Percentiles rank a stretch among this genome's conserved stretches.
Conservation (phyloP, 2,888 invertebrate genomes). For the Stratiomys singularior region DNA sequence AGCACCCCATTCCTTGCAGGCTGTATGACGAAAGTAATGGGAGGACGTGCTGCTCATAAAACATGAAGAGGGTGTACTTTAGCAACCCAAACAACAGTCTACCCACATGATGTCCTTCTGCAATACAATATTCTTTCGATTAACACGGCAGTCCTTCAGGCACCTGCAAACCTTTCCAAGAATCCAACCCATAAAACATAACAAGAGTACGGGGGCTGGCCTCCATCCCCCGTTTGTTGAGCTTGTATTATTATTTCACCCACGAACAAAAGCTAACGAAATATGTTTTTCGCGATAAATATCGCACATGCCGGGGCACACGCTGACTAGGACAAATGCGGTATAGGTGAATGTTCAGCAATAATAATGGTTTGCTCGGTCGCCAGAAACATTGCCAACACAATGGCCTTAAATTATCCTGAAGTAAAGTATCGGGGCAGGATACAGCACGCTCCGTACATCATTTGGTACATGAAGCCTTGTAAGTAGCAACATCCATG, state of each 20-base stretch:
- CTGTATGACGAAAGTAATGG: background rate
- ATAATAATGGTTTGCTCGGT: background rate
- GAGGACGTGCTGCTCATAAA: conserved; percentile 8
- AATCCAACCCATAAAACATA: background rate
- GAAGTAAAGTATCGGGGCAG: no score
- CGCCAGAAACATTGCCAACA: background rate
- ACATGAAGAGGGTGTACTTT: conserved; percentile 13
- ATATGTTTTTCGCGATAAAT: conserved; percentile 52
- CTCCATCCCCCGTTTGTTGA: conserved; percentile 3
- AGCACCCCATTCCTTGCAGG: background rate
- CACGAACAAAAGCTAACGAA: conserved; percentile 51
- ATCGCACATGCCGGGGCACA: conserved; percentile 46
- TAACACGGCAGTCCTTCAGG: background rate
- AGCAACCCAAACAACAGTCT: conserved; percentile 25
- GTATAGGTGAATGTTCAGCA: conserved; percentile 27
- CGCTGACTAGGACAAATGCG: background rate
- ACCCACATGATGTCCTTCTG: conserved; percentile 9
- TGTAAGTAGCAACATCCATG: no score
- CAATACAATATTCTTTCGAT: conserved; percentile 20
- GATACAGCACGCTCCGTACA: no score
- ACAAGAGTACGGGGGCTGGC: background rate
- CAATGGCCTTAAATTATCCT: no score
- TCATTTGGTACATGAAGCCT: no score
- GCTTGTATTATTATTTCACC: conserved; percentile 47
- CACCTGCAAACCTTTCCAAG: background rate